Evolutionary conservation across 2,797 vertebrate genomes (phyloP).

Genomic region (Pangasius djambal): DNA sequence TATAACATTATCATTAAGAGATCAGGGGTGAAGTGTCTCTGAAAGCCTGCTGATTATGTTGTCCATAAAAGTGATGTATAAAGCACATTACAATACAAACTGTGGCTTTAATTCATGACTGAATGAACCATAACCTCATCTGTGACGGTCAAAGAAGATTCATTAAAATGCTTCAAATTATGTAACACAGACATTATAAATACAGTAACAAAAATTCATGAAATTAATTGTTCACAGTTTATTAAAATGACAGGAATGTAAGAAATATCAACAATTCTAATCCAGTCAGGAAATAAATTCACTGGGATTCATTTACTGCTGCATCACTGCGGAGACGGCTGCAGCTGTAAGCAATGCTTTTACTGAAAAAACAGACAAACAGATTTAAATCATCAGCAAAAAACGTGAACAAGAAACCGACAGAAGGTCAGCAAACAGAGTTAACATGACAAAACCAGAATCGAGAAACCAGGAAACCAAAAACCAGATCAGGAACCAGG

Average conservation of each 20-base stretch:
- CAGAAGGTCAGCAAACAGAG: neutral
- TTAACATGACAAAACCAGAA: neutral
- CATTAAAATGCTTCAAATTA: neutral
- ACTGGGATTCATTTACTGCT: no score
- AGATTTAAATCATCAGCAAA: no score
- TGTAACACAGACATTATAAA: neutral
- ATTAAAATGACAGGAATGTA: neutral
- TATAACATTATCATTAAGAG: neutral
- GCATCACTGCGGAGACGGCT: no score
- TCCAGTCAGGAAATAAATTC: no score
- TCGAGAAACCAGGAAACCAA: neutral
- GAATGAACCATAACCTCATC: neutral
- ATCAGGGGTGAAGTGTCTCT: slow-evolving; percentile 14
- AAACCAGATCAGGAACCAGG: neutral
- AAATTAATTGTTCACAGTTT: neutral
- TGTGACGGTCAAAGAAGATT: neutral
- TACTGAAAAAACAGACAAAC: no score
- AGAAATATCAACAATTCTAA: no score
- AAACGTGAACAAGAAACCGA: neutral
- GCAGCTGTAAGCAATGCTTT: no score
- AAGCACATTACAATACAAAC: neutral
- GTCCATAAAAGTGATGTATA: neutral
- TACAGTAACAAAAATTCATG: no score
- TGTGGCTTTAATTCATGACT: neutral
- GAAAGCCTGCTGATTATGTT: neutral